These are phyloP conservation scores for Plebejus melissa DNA, from an alignment of 2,888 invertebrate genomes.

Conservation along the genomic window DNA sequence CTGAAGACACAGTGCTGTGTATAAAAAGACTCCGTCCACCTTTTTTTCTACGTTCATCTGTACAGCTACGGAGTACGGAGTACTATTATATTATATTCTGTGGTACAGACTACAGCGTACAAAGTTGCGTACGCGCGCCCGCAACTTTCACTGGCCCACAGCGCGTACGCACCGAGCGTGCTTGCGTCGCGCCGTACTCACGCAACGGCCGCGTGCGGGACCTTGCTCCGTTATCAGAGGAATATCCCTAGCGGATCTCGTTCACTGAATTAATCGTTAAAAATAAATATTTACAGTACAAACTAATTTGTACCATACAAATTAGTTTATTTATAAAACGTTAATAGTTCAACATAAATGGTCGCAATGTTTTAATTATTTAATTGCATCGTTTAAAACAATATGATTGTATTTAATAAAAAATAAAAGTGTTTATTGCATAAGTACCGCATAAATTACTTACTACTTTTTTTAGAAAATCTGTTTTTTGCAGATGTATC, in stretches of 20 bases:
- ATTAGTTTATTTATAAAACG: background rate
- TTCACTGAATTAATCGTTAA: background rate
- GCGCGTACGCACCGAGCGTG: background rate
- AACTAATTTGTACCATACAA: background rate
- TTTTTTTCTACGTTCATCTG: too few species aligned
- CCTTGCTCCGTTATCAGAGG: conserved; percentile 4
- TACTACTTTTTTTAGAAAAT: background rate
- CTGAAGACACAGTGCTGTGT: too few species aligned
- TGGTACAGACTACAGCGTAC: too few species aligned
- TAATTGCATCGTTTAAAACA: background rate
- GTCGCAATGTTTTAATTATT: background rate
- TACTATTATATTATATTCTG: too few species aligned
- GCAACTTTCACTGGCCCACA: background rate
- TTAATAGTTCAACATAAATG: background rate
- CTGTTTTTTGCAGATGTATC: background rate
- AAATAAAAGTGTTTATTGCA: background rate
- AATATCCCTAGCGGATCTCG: conserved; percentile 6
- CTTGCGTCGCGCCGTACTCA: background rate
- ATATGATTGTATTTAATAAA: background rate
- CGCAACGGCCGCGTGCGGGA: background rate
- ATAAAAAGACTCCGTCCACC: too few species aligned
- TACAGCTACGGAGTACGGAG: too few species aligned
- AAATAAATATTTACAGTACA: background rate
- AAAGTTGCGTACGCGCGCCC: too few species aligned
- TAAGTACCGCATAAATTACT: background rate